Evolutionary conservation across 2,113 vertebrate genomes (phyloP), one percentile per base, ranked within the genome.

Genomic region (Nanorana parkeri): DNA sequence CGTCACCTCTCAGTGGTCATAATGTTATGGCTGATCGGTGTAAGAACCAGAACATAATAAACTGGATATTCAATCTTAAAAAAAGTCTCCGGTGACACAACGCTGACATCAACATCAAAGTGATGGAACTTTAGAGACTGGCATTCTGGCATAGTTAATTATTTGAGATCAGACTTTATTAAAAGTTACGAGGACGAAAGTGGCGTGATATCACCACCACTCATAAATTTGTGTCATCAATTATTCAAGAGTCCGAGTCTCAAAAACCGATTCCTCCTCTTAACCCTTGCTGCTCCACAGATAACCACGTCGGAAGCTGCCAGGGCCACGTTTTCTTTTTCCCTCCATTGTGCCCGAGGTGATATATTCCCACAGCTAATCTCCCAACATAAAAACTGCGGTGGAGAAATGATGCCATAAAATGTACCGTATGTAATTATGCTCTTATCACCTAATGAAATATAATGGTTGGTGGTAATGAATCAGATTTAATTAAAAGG

Each of bases 141-240:
- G 47, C 26, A 6, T 8, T 55, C 63, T 17, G 51, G 47, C 26
- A 6, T 8, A 11, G 19, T 54, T 32, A 78, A 67, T 78, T 32
- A 67, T 78, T 78, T 17, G 67, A 65, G 20, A 47, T 56, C 36
- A 32, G 76, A 55, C 67, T 78, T 78, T 78, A 78, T 78, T 67
- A 78, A 68, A 67, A 54, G 76, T 67, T 78, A 55, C 76, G 55
- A 23, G 76, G 76, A 55, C 23, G 20, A 17, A 23, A 66, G 47
- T 54, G 23, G 4, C 17, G 47, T 66, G 24, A 17, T 11, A n/a
- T 32, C 36, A 26, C 28, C 24, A 8, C 26, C 5, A 20, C 26
- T 74, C 36, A 74, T 67, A 78, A 78, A 78, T 78, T 19, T 32
- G 68, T 68, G 47, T 17, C 23, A 78, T 78, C 54, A 78, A 67